Conservation (phyloP, 2,113 vertebrate genomes). For the Eubucco bourcierii region DNA sequence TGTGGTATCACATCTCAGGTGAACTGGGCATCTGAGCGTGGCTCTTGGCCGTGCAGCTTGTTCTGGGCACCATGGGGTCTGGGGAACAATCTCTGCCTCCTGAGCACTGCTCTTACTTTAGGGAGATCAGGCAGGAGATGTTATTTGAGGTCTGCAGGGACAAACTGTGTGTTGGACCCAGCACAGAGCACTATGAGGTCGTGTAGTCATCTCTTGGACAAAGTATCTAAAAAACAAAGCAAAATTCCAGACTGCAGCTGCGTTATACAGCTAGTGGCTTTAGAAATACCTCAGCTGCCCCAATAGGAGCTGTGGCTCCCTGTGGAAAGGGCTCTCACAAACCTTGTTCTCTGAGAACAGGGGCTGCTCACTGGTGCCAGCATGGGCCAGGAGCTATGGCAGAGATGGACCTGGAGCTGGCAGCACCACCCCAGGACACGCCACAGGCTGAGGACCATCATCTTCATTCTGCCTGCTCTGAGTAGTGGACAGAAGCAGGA, state of each 20-base stretch:
- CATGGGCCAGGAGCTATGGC: neutral
- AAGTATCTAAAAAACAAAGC: neutral
- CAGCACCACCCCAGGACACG: neutral
- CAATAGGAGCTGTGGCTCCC: neutral
- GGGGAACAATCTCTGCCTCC: neutral
- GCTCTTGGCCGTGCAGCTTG: neutral
- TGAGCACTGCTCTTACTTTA: neutral
- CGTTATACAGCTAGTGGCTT: neutral
- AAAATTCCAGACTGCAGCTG: neutral
- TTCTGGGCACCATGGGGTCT: accelerated
- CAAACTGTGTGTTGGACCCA: neutral
- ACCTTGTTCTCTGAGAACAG: accelerated
- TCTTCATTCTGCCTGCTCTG: neutral
- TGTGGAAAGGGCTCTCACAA: neutral
- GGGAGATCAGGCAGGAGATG: neutral
- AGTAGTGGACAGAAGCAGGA: neutral
- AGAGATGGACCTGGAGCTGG: neutral
- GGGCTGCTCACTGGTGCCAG: neutral
- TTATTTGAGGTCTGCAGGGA: neutral
- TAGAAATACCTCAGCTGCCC: accelerated
- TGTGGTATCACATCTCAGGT: neutral
- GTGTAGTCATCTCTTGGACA: accelerated
- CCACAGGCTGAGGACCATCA: accelerated
- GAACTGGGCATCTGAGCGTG: neutral
- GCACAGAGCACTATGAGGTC: neutral